Evolutionary conservation across 2,888 invertebrate genomes (phyloP).

Genomic region (Lasioglossum pauxillum): DNA sequence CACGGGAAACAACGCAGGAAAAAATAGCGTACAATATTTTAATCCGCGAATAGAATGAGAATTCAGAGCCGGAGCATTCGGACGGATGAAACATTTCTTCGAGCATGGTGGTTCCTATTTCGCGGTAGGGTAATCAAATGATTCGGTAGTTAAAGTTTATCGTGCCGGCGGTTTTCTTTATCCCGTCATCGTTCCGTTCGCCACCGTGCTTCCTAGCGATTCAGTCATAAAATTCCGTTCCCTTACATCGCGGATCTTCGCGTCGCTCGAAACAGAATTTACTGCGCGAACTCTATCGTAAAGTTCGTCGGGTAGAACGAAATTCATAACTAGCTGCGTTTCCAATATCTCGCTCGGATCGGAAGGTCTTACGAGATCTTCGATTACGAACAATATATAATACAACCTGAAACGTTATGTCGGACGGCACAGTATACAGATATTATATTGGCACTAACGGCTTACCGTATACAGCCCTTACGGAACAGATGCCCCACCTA

Average conservation of each 20-base stretch:
- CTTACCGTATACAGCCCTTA: constrained; percentile 77
- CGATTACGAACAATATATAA: constrained; percentile 73
- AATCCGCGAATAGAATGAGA: neutral
- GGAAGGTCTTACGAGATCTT: constrained; percentile 70
- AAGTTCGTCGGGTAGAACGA: constrained; percentile 49
- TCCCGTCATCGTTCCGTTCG: neutral
- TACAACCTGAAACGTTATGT: constrained; percentile 73
- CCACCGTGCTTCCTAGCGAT: neutral
- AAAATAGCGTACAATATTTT: neutral
- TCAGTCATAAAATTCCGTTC: constrained; percentile 56
- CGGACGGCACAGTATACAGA: constrained; percentile 69
- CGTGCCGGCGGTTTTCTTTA: constrained; percentile 26
- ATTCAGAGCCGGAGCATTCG: neutral
- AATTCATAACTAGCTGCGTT: constrained; percentile 62
- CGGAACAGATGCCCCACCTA: constrained; percentile 73
- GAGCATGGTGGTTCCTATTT: neutral
- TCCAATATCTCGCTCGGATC: constrained; percentile 65
- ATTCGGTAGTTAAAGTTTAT: constrained; percentile 43
- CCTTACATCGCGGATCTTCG: constrained; percentile 45
- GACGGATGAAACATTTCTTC: neutral
- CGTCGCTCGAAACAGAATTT: constrained; percentile 55
- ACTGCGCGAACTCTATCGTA: constrained; percentile 51
- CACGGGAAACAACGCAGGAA: neutral
- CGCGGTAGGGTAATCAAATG: constrained; percentile 21
- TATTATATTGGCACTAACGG: constrained; percentile 81